Base-by-base conservation (phyloP, 2,113 vertebrate genomes). In the Cichladusa arquata region DNA sequence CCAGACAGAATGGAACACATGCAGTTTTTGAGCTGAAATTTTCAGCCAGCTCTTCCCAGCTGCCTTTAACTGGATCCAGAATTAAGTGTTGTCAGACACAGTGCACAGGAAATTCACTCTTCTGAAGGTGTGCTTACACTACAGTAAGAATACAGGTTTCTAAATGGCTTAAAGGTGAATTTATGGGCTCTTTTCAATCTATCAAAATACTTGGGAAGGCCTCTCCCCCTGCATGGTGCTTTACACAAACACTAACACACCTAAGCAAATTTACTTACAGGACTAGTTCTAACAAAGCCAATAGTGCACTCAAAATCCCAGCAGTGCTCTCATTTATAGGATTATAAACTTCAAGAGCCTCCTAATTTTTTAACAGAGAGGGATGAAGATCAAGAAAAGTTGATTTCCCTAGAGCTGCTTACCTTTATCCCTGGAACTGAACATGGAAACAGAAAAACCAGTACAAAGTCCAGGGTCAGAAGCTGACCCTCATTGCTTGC, bases 311-410 rank as follows among this genome's bases (percentile, higher is more conserved):
- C 65, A 29, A 50, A 72, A 76, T 92, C 76, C 26, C 64, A 62
- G 44, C 61, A 80, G 60, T 48, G 44, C 54, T 92, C 62, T 95
- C 69, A 80, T 92, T 62, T 78, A 29, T 69, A 73, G 67, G 34
- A 92, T 81, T 51, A 81, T 45, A 85, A 86, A 15, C n/a, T 92
- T 85, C 62, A 92, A 82, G n/a, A 82, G 19, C 17, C 45, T 86
- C 90, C 83, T 93, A 69, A 42, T 88, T 90, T 90, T 92, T 34
- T 62, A 70, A 62, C 0, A 0, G 56, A 80, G 19, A 14, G 70
- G 38, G 40, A 36, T 58, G 24, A 80, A 62, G 85, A 71, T 80
- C 20, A 64, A 44, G 60, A 64, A 53, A 40, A 50, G 26, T 4
- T 6, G 12, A 66, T 82, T 88, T 74, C 74, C 36, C 50, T 61